phyloP scores from a whole-genome alignment of 1,140 invertebrate genomes.

The Oncopodura yosiiana region DNA sequence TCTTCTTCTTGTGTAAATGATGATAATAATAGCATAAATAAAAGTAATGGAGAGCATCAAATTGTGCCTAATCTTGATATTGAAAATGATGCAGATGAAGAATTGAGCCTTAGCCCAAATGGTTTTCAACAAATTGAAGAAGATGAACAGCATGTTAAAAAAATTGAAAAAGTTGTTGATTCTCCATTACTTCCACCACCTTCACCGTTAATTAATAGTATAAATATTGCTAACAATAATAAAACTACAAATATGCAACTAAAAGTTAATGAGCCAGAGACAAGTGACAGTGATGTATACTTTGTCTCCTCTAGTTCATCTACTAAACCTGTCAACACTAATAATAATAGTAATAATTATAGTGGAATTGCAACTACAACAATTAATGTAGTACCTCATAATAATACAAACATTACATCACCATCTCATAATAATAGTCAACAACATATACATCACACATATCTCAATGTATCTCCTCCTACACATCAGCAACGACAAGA shows the following conservation, averaged over 20 bases:
- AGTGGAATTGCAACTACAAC: not conserved
- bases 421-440: not conserved
- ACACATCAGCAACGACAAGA: not conserved
- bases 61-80: slow-evolving; percentile 11
- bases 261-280: too few species aligned
- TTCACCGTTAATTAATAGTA: too few species aligned
- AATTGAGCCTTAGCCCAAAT: slow-evolving; percentile 32
- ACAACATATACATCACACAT: not conserved
- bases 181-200: too few species aligned
- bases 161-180: too few species aligned
- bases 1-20: too few species aligned
- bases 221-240: too few species aligned
- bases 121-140: slow-evolving; percentile 21
- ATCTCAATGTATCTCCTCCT: not conserved
- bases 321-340: not conserved
- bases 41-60: slow-evolving; percentile 14
- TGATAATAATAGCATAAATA: too few species aligned
- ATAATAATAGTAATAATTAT: slow-evolving; percentile 4
- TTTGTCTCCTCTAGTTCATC: slow-evolving; percentile 18
- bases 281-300: slow-evolving; percentile 20
- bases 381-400: too few species aligned
- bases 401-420: not conserved
- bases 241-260: not conserved
- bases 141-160: not conserved
- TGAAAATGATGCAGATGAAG: slow-evolving; percentile 31